Conservation (phyloP, 2,113 vertebrate genomes). For the Chamaetylas fuelleborni region DNA sequence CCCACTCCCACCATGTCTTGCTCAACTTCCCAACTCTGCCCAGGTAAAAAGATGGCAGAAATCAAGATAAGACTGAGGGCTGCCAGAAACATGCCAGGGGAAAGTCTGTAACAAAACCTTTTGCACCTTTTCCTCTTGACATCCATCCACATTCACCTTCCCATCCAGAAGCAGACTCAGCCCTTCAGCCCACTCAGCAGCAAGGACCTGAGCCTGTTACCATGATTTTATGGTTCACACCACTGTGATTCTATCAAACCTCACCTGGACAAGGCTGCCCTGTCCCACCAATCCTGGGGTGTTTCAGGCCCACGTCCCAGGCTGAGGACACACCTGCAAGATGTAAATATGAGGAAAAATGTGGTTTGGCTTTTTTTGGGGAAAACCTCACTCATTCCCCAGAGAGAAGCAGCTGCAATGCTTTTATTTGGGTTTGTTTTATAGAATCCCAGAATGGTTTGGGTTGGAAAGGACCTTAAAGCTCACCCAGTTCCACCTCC, state of each 20-base stretch:
- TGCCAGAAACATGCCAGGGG: fast-evolving
- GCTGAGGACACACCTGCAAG: background rate
- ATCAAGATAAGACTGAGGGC: background rate
- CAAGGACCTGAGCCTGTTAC: background rate
- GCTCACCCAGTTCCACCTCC: background rate
- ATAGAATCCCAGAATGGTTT: background rate
- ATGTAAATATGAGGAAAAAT: background rate
- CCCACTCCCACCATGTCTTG: fast-evolving
- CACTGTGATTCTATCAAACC: background rate
- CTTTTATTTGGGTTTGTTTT: background rate
- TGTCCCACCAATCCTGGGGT: fast-evolving
- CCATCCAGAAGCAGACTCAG: no score
- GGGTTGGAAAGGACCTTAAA: background rate
- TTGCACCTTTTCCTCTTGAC: no score
- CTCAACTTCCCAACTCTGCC: background rate
- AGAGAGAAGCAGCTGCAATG: no score
- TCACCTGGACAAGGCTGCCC: background rate
- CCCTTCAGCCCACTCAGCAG: no score
- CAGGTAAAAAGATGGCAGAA: background rate
- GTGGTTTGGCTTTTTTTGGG: fast-evolving
- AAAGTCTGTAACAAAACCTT: background rate
- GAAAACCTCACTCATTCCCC: background rate
- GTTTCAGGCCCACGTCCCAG: fast-evolving
- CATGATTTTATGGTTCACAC: background rate
- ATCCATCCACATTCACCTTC: no score